A percentile compares a stretch with the other conserved stretches of the same genome.
Evolutionary conservation across 2,113 vertebrate species (phyloP).

Genomic region (Vanacampus margaritifer): DNA sequence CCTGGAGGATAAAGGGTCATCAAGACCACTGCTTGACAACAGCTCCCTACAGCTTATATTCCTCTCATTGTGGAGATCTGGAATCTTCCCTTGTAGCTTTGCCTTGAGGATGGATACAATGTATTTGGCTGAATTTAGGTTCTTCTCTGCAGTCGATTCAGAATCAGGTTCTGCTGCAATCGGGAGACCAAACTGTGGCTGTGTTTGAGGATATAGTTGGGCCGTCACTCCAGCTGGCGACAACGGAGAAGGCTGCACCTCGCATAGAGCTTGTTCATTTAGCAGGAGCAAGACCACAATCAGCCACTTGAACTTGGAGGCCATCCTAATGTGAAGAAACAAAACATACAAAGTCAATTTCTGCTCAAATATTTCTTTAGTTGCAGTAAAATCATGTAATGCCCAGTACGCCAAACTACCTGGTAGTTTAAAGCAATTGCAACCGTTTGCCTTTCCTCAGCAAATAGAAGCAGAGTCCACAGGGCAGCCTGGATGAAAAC

Average conservation of each 20-base stretch:
- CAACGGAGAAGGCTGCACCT: conserved; percentile 29
- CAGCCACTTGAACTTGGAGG: conserved; percentile 62
- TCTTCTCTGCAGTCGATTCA: conserved; percentile 15
- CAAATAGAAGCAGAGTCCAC: conserved; percentile 12
- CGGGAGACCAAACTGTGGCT: conserved; percentile 4
- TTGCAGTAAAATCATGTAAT: not conserved
- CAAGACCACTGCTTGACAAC: conserved; percentile 57
- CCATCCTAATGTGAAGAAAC: conserved; percentile 29
- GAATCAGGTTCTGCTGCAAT: not conserved
- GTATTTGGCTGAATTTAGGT: conserved; percentile 33
- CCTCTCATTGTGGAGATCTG: conserved; percentile 37
- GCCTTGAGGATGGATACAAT: conserved; percentile 37
- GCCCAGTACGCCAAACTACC: not conserved
- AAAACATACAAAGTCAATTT: not conserved
- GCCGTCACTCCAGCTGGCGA: conserved; percentile 2
- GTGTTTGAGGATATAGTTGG: conserved; percentile 6
- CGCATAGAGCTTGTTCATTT: conserved; percentile 52
- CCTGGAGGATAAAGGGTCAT: conserved; percentile 52
- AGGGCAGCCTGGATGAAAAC: conserved; percentile 4
- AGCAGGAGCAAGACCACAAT: conserved; percentile 67
- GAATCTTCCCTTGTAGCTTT: conserved; percentile 46
- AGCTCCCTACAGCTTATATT: conserved; percentile 72
- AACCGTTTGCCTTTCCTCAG: conserved; percentile 43
- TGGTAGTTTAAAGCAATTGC: not conserved
- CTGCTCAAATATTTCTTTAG: not conserved